Base-by-base conservation (phyloP, 1,140 invertebrate genomes). In the Achroia grisella region DNA sequence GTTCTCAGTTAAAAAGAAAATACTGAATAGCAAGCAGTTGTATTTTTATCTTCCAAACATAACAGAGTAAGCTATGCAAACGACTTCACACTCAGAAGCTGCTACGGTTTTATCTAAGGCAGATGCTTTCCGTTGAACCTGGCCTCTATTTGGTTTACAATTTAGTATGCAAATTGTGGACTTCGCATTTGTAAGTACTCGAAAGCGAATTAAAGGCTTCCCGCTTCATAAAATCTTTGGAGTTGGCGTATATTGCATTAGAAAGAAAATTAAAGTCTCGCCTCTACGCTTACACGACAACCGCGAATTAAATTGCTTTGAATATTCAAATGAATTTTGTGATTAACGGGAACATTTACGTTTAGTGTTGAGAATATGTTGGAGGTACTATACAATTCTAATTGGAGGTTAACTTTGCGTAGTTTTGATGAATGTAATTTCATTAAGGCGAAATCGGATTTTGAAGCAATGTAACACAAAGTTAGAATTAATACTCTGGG, bases 121-220 rank as follows among this genome's bases (percentile, higher is more conserved):
- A 65, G 57, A 63, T 63, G 62, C 60, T 62, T 48, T 44, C 29
- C 34, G 44, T 33, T 44, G 49, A 58, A 54, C 47, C 44, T 42
- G 41, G 54, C 48, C 48, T 64, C 48, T 65, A 62, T 70, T 68
- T 65, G 66, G 52, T 63, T 70, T 68, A 70, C 55, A 65, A 73
- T 70, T 73, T 73, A 56, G 52, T 62, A 70, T 70, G 64, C 60
- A 73, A 70, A 73, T 70, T 64, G 57, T 58, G 55, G 49, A 60
- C 48, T 61, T 61, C 58, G 61, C 52, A 59, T 66, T 64, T 70
- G 57, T 64, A 60, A 66, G 60, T 64, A 48, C 55, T 63, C 55
- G 44, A 55, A 64, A 65, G 54, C 51, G 62, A 65, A 71, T 71
- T 66, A 70, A 69, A 65, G 51, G 52, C 53, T 55, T 55, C 43